A percentile compares a stretch with the other conserved stretches of the same genome.
Evolutionary conservation across 2,888 invertebrate species (phyloP).

Genomic region (Ophion obscuratus): DNA sequence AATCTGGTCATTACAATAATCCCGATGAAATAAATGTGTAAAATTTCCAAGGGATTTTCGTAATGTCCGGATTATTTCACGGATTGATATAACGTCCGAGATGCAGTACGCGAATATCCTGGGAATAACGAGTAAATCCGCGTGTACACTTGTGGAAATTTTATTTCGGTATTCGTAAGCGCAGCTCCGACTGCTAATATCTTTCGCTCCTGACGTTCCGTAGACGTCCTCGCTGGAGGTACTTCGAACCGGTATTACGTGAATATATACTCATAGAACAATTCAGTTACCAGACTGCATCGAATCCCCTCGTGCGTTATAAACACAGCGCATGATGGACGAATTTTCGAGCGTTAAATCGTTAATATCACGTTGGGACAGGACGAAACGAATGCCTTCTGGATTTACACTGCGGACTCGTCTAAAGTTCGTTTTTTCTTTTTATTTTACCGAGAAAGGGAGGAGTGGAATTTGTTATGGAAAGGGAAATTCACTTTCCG

Average conservation of each 20-base stretch:
- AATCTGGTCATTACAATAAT: too few species aligned
- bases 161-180: slow-evolving; percentile 41
- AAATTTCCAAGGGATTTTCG: slow-evolving; percentile 25
- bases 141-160: slow-evolving; percentile 3
- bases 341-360: slow-evolving; percentile 48
- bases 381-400: slow-evolving; percentile 28
- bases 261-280: slow-evolving; percentile 41
- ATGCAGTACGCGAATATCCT: slow-evolving; percentile 15
- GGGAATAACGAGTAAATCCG: neutral
- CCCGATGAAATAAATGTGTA: neutral
- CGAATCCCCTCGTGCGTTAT: slow-evolving; percentile 35
- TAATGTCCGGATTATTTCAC: slow-evolving; percentile 51
- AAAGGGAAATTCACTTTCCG: too few species aligned
- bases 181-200: slow-evolving; percentile 1
- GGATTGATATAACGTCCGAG: slow-evolving; percentile 41
- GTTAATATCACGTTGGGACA: slow-evolving; percentile 42
- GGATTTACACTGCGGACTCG: slow-evolving; percentile 13
- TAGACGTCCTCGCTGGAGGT: neutral
- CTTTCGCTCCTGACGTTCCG: neutral
- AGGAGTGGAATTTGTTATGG: too few species aligned
- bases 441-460: too few species aligned
- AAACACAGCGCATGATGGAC: slow-evolving; percentile 30
- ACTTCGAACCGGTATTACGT: slow-evolving; percentile 52
- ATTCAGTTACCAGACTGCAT: slow-evolving; percentile 58
- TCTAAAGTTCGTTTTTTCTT: neutral